Percentiles rank a stretch among this genome's conserved stretches.
Evolutionary conservation across 1,140 invertebrate genomes (phyloP).

Genomic region (Phymastichus coffea): DNA sequence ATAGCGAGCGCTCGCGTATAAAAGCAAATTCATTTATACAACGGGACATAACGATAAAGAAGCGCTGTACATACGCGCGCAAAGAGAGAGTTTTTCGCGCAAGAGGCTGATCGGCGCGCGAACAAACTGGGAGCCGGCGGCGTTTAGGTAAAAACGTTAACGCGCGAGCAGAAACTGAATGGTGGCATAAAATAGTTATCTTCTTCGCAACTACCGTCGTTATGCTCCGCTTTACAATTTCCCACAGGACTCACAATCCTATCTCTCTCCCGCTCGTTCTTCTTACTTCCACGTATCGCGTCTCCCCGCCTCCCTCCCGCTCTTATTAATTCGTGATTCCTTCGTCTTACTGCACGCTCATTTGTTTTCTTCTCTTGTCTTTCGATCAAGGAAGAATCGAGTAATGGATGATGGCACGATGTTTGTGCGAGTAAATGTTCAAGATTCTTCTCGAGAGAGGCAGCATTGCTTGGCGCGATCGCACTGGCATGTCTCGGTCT

Average conservation of each 20-base stretch:
- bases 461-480: too few species aligned
- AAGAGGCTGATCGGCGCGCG: conserved; percentile 9
- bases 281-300: neutral
- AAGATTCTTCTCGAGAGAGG: too few species aligned
- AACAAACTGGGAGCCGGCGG: conserved; percentile 19
- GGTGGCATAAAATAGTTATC: conserved; percentile 42
- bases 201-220: conserved; percentile 33
- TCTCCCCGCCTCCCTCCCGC: neutral
- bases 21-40: conserved; percentile 1
- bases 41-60: conserved; percentile 2
- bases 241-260: conserved; percentile 29
- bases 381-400: too few species aligned
- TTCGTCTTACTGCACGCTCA: neutral
- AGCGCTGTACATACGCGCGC: neutral
- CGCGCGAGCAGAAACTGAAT: conserved; percentile 27
- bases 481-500: too few species aligned
- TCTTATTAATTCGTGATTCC: conserved; percentile 7
- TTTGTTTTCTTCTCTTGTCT: too few species aligned
- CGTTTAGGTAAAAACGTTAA: conserved; percentile 36
- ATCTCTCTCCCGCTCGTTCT: conserved; percentile 25
- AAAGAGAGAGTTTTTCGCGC: neutral
- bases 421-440: too few species aligned
- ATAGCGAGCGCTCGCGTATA: neutral
- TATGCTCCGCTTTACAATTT: conserved; percentile 37
- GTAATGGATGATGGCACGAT: too few species aligned